These are phyloP conservation scores for Callimorpha dominula DNA, from an alignment of 2,888 invertebrate species.

Conservation along the genomic window DNA sequence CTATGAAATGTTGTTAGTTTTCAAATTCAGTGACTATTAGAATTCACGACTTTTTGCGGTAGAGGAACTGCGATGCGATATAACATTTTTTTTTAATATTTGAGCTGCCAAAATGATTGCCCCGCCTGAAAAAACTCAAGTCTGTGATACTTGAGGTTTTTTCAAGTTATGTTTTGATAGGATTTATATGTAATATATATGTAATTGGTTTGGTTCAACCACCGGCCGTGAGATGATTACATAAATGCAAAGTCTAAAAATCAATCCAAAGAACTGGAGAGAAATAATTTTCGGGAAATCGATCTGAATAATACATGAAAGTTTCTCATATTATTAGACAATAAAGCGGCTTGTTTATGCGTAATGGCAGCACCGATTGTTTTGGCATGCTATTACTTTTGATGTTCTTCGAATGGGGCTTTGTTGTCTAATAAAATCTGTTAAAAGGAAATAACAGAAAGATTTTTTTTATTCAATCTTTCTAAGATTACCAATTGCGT, in stretches of 20 bases:
- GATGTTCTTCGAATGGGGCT: not conserved
- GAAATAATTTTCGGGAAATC: not conserved
- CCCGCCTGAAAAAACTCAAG: no score
- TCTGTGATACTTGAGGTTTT: no score
- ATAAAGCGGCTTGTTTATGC: not conserved
- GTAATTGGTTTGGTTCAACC: no score
- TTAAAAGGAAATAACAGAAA: not conserved
- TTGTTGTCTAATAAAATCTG: not conserved
- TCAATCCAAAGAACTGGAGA: not conserved
- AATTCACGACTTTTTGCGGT: no score
- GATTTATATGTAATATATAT: no score
- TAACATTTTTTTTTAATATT: no score
- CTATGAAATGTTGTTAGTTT: no score
- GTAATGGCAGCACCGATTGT: conserved; percentile 1
- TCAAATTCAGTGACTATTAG: no score
- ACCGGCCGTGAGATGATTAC: not conserved
- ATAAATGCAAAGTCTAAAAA: not conserved
- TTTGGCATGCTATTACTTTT: conserved; percentile 3
- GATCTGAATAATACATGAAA: conserved; percentile 5
- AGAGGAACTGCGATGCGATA: no score
- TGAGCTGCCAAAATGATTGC: no score
- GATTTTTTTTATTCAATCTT: not conserved
- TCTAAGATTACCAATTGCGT: not conserved
- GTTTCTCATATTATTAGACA: not conserved
- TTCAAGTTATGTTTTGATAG: no score